A percentile compares a stretch with the other conserved stretches of the same genome.
These are phyloP conservation scores for Ellobium chinense DNA, from an alignment of 2,888 invertebrate species.

Conservation along the genomic window DNA sequence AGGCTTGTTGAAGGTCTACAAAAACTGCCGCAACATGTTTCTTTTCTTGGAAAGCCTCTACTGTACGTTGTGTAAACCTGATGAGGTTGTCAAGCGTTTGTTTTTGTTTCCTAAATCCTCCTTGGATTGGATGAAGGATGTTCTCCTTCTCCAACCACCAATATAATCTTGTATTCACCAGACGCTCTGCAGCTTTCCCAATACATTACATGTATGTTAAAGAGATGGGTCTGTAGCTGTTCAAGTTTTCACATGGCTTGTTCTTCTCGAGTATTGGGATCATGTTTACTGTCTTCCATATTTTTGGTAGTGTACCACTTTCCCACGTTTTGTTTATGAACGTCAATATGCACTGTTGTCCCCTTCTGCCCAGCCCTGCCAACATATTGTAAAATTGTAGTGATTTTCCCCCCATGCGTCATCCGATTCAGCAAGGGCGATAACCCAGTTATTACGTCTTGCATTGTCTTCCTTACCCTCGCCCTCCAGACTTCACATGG, in stretches of 20 bases:
- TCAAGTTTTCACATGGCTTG: not conserved
- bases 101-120: not conserved
- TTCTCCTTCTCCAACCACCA: constrained; percentile 1
- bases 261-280: not conserved
- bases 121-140: not conserved
- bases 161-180: not conserved
- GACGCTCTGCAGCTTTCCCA: constrained; percentile 8
- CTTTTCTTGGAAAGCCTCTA: not conserved
- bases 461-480: no score
- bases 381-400: no score
- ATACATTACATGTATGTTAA: constrained; percentile 15
- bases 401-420: no score
- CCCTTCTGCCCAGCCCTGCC: no score
- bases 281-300: constrained; percentile 15
- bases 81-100: constrained; percentile 7
- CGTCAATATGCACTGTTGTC: not conserved
- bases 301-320: not conserved
- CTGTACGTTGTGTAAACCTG: not conserved
- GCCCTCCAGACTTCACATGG: no score
- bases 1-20: constrained; percentile 13
- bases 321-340: constrained; percentile 10
- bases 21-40: not conserved
- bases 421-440: no score
- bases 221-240: not conserved
- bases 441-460: no score